phyloP scores from a whole-genome alignment of 2,113 vertebrate genomes.

The Pelecanoides urinatrix region DNA sequence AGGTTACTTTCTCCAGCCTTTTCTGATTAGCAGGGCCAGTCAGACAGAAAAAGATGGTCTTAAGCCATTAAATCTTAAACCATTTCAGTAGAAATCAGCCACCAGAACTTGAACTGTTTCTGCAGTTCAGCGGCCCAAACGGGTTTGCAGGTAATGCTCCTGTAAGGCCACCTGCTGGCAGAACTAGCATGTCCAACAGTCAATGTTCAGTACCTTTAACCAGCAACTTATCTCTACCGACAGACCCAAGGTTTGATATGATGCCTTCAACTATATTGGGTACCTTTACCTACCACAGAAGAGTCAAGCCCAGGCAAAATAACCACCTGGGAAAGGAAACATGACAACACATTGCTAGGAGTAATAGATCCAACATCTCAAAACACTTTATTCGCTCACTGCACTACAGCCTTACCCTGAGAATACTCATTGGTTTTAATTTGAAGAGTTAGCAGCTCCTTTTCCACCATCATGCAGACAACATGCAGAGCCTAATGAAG shows the following conservation, averaged over 20 bases:
- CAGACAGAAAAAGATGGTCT: background rate
- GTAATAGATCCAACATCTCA: background rate
- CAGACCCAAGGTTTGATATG: background rate
- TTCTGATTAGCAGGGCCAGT: background rate
- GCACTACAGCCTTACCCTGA: background rate
- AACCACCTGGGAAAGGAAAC: background rate
- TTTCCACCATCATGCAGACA: background rate
- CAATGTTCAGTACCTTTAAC: background rate
- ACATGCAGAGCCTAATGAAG: background rate
- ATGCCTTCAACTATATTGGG: background rate
- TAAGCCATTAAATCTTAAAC: background rate
- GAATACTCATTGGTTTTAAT: background rate
- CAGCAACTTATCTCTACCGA: background rate
- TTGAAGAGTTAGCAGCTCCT: background rate
- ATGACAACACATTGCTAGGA: background rate
- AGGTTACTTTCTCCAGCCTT: background rate
- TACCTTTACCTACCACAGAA: background rate
- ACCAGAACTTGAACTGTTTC: background rate
- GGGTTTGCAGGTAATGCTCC: background rate
- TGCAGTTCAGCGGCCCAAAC: background rate
- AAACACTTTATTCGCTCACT: background rate
- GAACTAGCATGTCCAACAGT: background rate
- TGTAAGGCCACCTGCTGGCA: background rate
- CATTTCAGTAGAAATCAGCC: background rate
- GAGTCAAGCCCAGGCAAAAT: background rate